A percentile compares a stretch with the other conserved stretches of the same genome.
These are phyloP conservation scores for Watsonalla binaria DNA, from an alignment of 2,888 invertebrate genomes.

Conservation along the genomic window DNA sequence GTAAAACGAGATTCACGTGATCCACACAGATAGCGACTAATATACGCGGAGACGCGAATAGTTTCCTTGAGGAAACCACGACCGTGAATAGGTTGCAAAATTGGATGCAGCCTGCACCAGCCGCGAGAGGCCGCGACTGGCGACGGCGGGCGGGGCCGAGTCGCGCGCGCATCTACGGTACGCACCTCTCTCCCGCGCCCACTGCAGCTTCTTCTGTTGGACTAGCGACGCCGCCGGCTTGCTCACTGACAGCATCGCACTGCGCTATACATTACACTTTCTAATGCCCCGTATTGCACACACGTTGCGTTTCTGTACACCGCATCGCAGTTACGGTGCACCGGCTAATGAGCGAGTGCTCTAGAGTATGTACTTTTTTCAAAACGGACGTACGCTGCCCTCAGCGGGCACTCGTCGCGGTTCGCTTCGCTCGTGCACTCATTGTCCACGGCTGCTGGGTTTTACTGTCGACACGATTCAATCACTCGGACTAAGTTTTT, in stretches of 20 bases:
- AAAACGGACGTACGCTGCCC: conserved; percentile 62
- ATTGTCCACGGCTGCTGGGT: conserved; percentile 61
- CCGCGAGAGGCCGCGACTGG: conserved; percentile 13
- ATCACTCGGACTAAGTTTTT: conserved; percentile 37
- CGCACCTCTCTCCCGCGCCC: conserved; percentile 95
- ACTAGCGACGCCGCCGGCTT: conserved; percentile 81
- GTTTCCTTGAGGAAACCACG: conserved; percentile 37
- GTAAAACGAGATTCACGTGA: conserved; percentile 13
- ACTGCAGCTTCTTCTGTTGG: conserved; percentile 94
- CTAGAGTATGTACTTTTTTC: conserved; percentile 49
- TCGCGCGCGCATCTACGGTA: conserved; percentile 41
- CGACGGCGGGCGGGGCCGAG: conserved; percentile 16
- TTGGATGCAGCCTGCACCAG: conserved; percentile 26
- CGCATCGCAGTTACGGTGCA: conserved; percentile 68
- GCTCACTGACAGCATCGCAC: conserved; percentile 75
- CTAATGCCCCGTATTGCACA: conserved; percentile 70
- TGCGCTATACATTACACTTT: conserved; percentile 70
- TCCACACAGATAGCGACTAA: conserved; percentile 21
- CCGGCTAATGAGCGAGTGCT: conserved; percentile 58
- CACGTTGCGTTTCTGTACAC: conserved; percentile 57
- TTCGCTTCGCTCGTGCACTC: conserved; percentile 68
- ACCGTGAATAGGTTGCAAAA: conserved; percentile 49
- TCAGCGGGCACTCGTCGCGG: conserved; percentile 56
- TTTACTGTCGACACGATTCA: conserved; percentile 34
- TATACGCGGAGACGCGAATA: conserved; percentile 27